phyloP scores from a whole-genome alignment of 2,797 vertebrate genomes.

The Spinus pinus region DNA sequence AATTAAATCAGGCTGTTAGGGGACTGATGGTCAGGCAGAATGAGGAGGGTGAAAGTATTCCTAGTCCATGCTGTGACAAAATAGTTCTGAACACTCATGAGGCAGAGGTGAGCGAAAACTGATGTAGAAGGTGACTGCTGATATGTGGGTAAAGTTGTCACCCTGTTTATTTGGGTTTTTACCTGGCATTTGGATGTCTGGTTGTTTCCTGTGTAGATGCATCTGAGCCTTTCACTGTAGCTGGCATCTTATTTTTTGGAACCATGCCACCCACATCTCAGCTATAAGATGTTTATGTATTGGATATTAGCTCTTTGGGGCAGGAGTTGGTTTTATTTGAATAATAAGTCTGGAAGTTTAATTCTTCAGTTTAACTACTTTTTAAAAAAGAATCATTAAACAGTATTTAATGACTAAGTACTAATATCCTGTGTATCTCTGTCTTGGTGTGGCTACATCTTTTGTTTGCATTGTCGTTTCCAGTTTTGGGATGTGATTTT shows the following conservation, averaged over 20 bases:
- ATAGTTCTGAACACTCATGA: not conserved
- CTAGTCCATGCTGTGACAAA: not conserved
- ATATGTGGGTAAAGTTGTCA: not conserved
- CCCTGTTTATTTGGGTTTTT: not conserved
- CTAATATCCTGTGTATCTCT: not conserved
- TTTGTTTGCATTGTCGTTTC: not conserved
- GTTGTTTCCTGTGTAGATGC: not conserved
- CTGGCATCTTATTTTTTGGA: not conserved
- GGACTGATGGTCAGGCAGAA: not conserved
- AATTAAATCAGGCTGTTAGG: conserved; percentile 1
- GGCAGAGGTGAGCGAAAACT: not conserved
- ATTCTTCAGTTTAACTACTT: not conserved
- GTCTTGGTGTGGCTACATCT: not conserved
- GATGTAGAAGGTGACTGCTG: not conserved
- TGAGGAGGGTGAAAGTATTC: not conserved
- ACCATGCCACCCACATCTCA: not conserved
- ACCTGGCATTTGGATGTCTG: not conserved
- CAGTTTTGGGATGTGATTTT: not conserved
- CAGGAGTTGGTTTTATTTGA: not conserved
- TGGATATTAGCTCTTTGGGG: not conserved
- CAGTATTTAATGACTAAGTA: not conserved
- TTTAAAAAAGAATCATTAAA: not conserved
- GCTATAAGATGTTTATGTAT: not conserved
- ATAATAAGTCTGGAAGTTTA: not conserved
- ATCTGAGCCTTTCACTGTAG: not conserved